These are phyloP conservation scores for Piscicola geometra DNA, from an alignment of 2,888 invertebrate species.

Conservation along the genomic window DNA sequence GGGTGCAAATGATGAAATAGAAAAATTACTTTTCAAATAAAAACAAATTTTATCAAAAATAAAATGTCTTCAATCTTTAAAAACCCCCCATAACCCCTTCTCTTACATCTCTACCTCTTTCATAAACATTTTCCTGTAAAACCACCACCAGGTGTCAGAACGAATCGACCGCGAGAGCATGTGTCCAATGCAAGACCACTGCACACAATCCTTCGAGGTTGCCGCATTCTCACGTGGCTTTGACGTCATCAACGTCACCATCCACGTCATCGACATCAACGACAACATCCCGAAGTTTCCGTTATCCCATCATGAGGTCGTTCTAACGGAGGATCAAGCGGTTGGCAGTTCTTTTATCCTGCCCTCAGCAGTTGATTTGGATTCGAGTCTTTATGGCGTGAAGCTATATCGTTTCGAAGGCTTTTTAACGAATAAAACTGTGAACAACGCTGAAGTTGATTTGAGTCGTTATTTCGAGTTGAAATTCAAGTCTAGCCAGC, in stretches of 20 bases:
- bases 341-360: neutral
- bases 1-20: neutral
- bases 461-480: neutral
- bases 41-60: too few species aligned
- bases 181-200: neutral
- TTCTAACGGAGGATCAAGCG: constrained; percentile 28
- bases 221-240: neutral
- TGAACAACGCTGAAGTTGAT: constrained; percentile 26
- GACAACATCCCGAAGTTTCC: constrained; percentile 82
- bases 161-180: neutral
- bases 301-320: neutral
- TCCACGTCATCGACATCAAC: constrained; percentile 76
- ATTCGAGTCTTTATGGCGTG: constrained; percentile 47
- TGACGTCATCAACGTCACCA: constrained; percentile 60
- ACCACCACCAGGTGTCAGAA: neutral
- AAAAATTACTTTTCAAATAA: too few species aligned
- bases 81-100: too few species aligned
- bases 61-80: too few species aligned
- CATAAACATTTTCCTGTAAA: too few species aligned
- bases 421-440: constrained; percentile 23
- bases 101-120: too few species aligned
- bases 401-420: constrained; percentile 39
- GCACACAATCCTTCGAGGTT: neutral
- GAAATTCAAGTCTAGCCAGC: neutral
- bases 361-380: constrained; percentile 39